phyloP scores from a whole-genome alignment of 2,888 invertebrate genomes.

The Lasioglossum calceatum region DNA sequence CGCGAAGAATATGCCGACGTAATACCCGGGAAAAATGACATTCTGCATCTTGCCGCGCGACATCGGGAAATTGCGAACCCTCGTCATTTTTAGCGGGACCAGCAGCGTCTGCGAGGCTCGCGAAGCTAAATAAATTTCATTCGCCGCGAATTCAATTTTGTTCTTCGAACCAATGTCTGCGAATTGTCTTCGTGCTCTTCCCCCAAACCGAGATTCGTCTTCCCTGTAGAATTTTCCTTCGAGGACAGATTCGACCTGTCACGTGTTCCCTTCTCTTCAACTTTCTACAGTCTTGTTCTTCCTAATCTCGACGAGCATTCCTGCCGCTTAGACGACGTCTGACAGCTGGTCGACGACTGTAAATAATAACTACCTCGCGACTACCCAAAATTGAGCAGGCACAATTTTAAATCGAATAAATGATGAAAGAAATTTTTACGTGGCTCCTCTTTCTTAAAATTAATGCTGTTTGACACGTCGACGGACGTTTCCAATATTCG shows the following conservation, averaged over 20 bases:
- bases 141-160: neutral
- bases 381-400: too few relatives aligned
- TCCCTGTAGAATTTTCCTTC: neutral
- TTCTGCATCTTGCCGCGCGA: neutral
- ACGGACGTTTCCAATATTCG: too few relatives aligned
- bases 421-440: too few relatives aligned
- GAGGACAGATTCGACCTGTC: neutral
- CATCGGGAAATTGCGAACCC: neutral
- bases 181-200: neutral
- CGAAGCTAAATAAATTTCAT: neutral
- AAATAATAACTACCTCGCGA: too few relatives aligned
- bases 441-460: too few relatives aligned
- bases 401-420: too few relatives aligned
- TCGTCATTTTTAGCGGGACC: neutral
- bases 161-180: neutral
- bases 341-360: too few relatives aligned
- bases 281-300: neutral
- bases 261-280: neutral
- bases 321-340: neutral
- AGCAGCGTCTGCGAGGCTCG: neutral
- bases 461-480: too few relatives aligned
- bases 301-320: neutral
- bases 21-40: conserved; percentile 10
- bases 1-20: neutral
- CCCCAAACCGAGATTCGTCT: neutral